Evolutionary conservation across 64 coral and sea anemone species (phyloP).

Genomic region (Montipora sp.): DNA sequence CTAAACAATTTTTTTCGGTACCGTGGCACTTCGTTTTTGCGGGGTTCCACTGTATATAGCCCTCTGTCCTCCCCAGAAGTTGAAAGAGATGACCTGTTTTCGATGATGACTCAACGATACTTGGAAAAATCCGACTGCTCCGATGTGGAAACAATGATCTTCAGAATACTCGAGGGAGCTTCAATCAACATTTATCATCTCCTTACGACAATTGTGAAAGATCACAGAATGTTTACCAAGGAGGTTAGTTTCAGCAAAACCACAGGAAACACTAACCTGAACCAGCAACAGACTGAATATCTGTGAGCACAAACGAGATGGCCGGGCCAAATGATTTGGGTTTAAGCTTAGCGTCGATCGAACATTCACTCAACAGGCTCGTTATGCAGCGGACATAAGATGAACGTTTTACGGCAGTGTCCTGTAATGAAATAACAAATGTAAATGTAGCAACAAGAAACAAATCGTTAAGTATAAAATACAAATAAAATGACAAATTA

Average conservation of each 20-base stretch:
- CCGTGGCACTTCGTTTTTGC: too few species aligned
- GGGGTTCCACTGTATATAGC: too few species aligned
- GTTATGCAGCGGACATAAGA: constrained; percentile 67
- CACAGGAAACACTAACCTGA: constrained; percentile 43
- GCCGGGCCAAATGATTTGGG: constrained; percentile 62
- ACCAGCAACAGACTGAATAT: constrained; percentile 79
- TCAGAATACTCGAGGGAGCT: too few species aligned
- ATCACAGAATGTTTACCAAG: too few species aligned
- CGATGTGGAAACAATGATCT: too few species aligned
- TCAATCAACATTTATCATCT: too few species aligned
- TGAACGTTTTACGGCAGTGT: constrained; percentile 63
- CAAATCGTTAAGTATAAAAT: neutral
- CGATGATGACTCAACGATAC: too few species aligned
- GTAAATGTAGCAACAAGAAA: neutral
- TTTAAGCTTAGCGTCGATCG: constrained; percentile 55
- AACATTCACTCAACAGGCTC: constrained; percentile 67
- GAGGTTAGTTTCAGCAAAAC: neutral
- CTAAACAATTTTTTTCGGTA: too few species aligned
- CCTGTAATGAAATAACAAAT: constrained; percentile 44
- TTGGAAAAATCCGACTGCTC: too few species aligned
- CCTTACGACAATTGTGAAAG: too few species aligned
- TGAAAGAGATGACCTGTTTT: too few species aligned
- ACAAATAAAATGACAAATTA: neutral
- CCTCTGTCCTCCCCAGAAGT: too few species aligned
- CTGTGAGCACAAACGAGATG: constrained; percentile 71